Conservation (phyloP, 2,888 invertebrate species). For the Laspeyria flexula region DNA sequence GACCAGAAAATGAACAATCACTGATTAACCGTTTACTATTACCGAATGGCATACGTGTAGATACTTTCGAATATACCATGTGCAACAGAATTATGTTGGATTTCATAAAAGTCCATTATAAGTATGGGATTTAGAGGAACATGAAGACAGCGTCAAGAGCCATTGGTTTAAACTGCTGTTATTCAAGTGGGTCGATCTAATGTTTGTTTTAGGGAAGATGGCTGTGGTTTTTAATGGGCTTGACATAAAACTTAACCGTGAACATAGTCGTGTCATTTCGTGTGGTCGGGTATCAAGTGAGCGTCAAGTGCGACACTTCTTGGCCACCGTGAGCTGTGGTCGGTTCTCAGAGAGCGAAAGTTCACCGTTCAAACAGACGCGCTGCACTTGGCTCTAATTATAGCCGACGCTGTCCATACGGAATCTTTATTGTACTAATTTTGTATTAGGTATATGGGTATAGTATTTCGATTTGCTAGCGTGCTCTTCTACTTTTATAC, state of each 20-base stretch:
- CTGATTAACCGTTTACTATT: too few relatives aligned
- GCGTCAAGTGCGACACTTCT: slow-evolving; percentile 31
- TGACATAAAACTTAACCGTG: slow-evolving; percentile 31
- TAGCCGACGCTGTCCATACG: slow-evolving; percentile 57
- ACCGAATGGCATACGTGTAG: too few relatives aligned
- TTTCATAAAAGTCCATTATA: too few relatives aligned
- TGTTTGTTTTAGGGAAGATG: slow-evolving; percentile 22
- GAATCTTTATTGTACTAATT: slow-evolving; percentile 26
- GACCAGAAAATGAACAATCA: too few relatives aligned
- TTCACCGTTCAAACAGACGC: slow-evolving; percentile 41
- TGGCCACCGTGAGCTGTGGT: background rate
- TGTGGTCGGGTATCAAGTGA: slow-evolving; percentile 20
- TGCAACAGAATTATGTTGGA: too few relatives aligned
- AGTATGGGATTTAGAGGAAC: background rate
- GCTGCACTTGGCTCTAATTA: slow-evolving; percentile 64
- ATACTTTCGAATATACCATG: too few relatives aligned
- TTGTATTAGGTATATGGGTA: slow-evolving; percentile 9
- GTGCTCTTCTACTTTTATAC: too few relatives aligned
- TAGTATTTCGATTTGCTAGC: too few relatives aligned
- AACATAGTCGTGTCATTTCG: slow-evolving; percentile 17
- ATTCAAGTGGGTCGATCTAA: slow-evolving; percentile 23
- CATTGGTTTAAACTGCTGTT: slow-evolving; percentile 10
- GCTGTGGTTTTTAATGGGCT: slow-evolving; percentile 35
- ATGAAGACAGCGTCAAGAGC: background rate
- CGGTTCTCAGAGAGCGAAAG: background rate